These are phyloP conservation scores for Chrysocyon brachyurus DNA, from an alignment of 2,797 vertebrate genomes.

Conservation along the genomic window DNA sequence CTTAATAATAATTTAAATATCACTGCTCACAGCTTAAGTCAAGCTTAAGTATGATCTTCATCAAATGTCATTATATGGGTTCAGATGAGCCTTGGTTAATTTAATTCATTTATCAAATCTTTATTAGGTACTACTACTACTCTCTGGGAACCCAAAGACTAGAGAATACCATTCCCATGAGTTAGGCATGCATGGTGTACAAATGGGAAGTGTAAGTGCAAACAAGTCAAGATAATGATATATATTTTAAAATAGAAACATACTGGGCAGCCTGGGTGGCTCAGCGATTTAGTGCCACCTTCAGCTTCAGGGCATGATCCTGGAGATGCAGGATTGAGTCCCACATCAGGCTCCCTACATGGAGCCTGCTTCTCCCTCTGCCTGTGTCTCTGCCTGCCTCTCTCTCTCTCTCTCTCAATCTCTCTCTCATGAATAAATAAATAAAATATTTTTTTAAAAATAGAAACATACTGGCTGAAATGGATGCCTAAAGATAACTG, in stretches of 20 bases:
- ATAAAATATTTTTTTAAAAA: not conserved
- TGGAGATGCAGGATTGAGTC: too few relatives aligned
- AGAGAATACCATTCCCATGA: not conserved
- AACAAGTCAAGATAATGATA: not conserved
- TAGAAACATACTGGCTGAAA: not conserved
- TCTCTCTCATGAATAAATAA: too few relatives aligned
- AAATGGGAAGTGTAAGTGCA: not conserved
- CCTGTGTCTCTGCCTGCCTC: too few relatives aligned
- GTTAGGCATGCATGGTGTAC: not conserved
- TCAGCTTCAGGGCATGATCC: too few relatives aligned
- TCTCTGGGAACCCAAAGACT: not conserved
- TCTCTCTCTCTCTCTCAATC: too few relatives aligned
- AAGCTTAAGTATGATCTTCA: not conserved
- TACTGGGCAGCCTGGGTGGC: too few relatives aligned
- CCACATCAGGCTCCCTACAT: too few relatives aligned
- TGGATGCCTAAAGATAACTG: not conserved
- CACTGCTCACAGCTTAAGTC: slow-evolving; percentile 9
- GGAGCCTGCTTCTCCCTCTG: too few relatives aligned
- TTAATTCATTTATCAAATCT: not conserved
- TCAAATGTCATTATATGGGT: not conserved
- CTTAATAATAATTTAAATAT: slow-evolving; percentile 18
- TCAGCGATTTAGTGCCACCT: too few relatives aligned
- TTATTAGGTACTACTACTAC: not conserved
- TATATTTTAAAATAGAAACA: not conserved
- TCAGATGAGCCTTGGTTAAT: not conserved